Base-by-base conservation (phyloP, 1,140 invertebrate species). In the Drosophila suzukii region DNA sequence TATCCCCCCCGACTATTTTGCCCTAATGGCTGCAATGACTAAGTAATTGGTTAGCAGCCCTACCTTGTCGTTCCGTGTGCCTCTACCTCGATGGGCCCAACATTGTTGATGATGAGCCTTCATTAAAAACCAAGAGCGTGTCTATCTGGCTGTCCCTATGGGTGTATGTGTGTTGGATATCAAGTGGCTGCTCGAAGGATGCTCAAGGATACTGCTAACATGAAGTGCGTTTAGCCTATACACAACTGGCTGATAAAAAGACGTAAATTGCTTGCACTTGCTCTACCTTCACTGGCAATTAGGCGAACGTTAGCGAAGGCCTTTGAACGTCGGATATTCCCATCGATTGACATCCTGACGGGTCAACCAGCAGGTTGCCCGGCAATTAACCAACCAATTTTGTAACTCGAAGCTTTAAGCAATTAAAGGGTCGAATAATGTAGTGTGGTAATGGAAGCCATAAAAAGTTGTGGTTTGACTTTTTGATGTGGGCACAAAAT, bases 31-130 rank as follows among this genome's bases (percentile, higher is more conserved):
- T 50, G 61, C 44, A 57, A 54, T 66, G 73, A 61, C 55, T 56
- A 44, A 68, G 73, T 76, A 75, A 76, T 75, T 75, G 72, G 60
- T 66, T 70, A 44, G 59, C 59, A 59, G 51, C 32, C 41, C 46
- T 39, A 43, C 38, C 59, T 34, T 49, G 63, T 20, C 51, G n/a
- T 55, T 17, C 24, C 36, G 32, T 53, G 50, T 4, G 51, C 46
- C 63, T 36, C 43, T 53, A 44, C 59, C 27, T 27, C 27, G 27
- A 27, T 27, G 27, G 55, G 39, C 51, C 61, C 66, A 46, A 66
- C 82, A 68, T 63, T 81, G 75, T 78, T 68, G 38, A 66, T 73
- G 82, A 86, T 81, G 82, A 86, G 82, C 78, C 78, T 86, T 79
- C 75, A 86, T 88, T 86, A 86, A 88, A 82, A 86, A 75, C 82